These are phyloP conservation scores for Xiphydria camelus DNA, from an alignment of 2,888 invertebrate species.

Conservation along the genomic window DNA sequence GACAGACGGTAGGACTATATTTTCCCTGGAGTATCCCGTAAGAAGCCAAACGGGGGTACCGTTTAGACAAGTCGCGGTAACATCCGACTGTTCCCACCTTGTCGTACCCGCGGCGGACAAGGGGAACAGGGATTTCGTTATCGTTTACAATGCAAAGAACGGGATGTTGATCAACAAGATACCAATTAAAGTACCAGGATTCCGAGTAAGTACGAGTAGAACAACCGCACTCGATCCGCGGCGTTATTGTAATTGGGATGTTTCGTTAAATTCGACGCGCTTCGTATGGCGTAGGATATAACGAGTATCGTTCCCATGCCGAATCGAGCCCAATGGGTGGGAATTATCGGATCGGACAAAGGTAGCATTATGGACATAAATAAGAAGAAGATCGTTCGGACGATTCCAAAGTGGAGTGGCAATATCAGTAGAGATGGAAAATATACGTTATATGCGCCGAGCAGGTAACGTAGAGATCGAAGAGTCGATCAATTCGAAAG, in stretches of 20 bases:
- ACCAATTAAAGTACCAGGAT: constrained; percentile 59
- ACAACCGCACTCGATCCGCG: too few relatives aligned
- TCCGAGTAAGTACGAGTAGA: constrained; percentile 64
- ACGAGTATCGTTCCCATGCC: constrained; percentile 78
- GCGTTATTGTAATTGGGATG: neutral
- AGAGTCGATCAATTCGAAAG: constrained; percentile 2
- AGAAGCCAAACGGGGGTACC: constrained; percentile 70
- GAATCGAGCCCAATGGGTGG: constrained; percentile 82
- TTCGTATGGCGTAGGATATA: constrained; percentile 78
- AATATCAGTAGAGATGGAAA: constrained; percentile 85
- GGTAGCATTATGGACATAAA: constrained; percentile 88
- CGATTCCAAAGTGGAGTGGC: constrained; percentile 91
- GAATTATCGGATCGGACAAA: constrained; percentile 87
- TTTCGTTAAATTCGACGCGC: constrained; percentile 39
- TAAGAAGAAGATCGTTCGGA: constrained; percentile 83
- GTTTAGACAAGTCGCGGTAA: constrained; percentile 78
- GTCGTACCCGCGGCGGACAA: constrained; percentile 83
- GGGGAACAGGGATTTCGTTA: constrained; percentile 77
- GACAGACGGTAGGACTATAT: constrained; percentile 75
- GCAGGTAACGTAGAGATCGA: constrained; percentile 59
- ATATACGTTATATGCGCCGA: constrained; percentile 89
- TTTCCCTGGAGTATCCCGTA: constrained; percentile 81
- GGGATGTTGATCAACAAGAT: constrained; percentile 66
- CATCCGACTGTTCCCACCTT: constrained; percentile 79
- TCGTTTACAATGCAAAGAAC: constrained; percentile 80